A percentile compares a stretch with the other conserved stretches of the same genome.
Conservation (phyloP, 2,797 vertebrate genomes). For the Kryptopterus vitreolus region DNA sequence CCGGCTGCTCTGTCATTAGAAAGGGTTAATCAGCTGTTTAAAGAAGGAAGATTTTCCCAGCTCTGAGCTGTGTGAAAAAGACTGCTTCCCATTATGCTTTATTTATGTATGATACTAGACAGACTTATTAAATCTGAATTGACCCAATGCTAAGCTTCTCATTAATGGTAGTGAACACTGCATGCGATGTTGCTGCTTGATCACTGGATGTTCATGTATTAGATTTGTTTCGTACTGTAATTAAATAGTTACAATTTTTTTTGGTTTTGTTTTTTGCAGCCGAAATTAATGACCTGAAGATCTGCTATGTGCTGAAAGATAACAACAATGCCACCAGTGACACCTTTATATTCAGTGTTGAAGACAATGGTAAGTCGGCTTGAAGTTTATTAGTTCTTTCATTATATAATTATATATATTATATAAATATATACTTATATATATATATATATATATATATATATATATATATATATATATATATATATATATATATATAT, state of each 20-base stretch:
- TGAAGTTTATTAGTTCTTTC: neutral
- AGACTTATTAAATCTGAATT: neutral
- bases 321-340: conserved; percentile 85
- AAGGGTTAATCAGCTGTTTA: conserved; percentile 61
- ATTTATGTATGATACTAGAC: neutral
- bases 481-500: no score
- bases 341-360: conserved; percentile 83
- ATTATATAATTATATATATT: neutral
- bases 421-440: no score
- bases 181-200: neutral
- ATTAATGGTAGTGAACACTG: neutral
- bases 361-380: conserved; percentile 82
- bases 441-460: no score
- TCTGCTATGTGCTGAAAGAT: conserved; percentile 85
- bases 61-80: conserved; percentile 2
- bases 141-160: neutral
- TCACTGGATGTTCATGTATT: neutral
- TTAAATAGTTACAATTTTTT: neutral
- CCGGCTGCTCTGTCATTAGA: conserved; percentile 70
- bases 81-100: neutral
- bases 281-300: conserved; percentile 88
- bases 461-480: no score
- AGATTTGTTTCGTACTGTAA: neutral
- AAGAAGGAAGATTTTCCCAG: neutral
- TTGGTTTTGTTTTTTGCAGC: conserved; percentile 75